Evolutionary conservation across 2,113 vertebrate genomes (phyloP).

Genomic region (Gobio gobio): DNA sequence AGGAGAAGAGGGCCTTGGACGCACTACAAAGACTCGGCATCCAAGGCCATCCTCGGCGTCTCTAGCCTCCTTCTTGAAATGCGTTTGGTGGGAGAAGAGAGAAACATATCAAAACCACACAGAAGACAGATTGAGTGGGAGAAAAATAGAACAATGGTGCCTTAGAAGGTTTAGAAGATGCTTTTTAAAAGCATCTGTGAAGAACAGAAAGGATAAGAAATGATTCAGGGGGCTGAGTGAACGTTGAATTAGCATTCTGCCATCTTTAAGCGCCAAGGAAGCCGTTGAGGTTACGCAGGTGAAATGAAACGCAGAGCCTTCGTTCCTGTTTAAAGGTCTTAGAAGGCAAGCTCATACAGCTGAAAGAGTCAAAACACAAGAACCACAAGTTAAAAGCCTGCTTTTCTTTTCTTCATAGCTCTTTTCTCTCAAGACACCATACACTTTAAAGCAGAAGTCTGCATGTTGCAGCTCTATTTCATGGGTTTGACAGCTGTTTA

Average conservation of each 20-base stretch:
- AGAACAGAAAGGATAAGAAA: slow-evolving; percentile 34
- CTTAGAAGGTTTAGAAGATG: slow-evolving; percentile 42
- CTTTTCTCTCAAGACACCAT: slow-evolving; percentile 24
- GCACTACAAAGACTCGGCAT: slow-evolving; percentile 55
- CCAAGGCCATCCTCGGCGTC: slow-evolving; percentile 47
- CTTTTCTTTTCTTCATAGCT: slow-evolving; percentile 37
- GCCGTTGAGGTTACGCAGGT: slow-evolving; percentile 16
- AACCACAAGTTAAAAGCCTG: slow-evolving; percentile 39
- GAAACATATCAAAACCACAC: slow-evolving; percentile 47
- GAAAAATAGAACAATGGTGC: slow-evolving; percentile 41
- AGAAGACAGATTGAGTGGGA: slow-evolving; percentile 47
- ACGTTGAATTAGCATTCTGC: slow-evolving; percentile 54
- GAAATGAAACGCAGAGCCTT: slow-evolving; percentile 50
- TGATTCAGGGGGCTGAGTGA: slow-evolving; percentile 24
- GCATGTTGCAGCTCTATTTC: slow-evolving; percentile 21
- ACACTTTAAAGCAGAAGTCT: slow-evolving; percentile 35
- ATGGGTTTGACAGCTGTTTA: slow-evolving; percentile 37
- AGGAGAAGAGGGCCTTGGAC: slow-evolving; percentile 49
- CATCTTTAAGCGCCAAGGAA: slow-evolving; percentile 44
- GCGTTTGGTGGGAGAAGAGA: slow-evolving; percentile 40
- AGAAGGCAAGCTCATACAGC: slow-evolving; percentile 52
- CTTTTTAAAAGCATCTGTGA: slow-evolving; percentile 49
- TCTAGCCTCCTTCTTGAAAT: not conserved
- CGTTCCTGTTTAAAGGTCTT: slow-evolving; percentile 44
- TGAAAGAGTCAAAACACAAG: slow-evolving; percentile 47